A percentile compares a stretch with the other conserved stretches of the same genome.
These are phyloP conservation scores for Conomelus anceps DNA, from an alignment of 2,888 invertebrate genomes.

Conservation along the genomic window DNA sequence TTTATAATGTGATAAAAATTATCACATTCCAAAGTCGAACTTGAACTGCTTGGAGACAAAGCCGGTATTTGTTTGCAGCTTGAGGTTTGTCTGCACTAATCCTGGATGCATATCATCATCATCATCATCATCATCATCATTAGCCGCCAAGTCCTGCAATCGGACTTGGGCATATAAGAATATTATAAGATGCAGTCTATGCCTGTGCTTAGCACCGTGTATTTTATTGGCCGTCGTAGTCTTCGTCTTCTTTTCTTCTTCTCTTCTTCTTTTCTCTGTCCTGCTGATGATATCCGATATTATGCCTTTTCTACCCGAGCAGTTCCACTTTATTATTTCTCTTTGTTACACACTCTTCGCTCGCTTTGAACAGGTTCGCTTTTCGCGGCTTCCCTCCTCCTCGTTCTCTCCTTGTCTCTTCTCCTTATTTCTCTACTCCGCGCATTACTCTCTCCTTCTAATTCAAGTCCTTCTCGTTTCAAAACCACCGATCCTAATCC, in stretches of 20 bases:
- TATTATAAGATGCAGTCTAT: neutral
- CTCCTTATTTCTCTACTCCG: neutral
- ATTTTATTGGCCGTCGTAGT: neutral
- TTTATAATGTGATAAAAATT: neutral
- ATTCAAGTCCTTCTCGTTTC: neutral
- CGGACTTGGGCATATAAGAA: neutral
- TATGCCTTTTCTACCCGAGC: neutral
- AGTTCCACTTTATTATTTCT: neutral
- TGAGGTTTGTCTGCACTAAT: neutral
- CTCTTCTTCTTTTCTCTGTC: neutral
- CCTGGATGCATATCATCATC: neutral
- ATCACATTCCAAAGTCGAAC: neutral
- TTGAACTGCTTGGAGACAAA: neutral
- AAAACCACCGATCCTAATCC: neutral
- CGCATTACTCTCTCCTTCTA: neutral
- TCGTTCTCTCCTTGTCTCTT: neutral
- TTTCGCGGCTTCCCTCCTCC: neutral
- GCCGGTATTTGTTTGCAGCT: neutral
- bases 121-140: neutral
- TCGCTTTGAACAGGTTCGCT: neutral
- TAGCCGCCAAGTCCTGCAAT: neutral
- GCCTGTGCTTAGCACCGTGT: neutral
- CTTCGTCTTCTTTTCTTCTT: neutral
- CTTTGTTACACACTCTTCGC: neutral
- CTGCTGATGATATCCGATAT: neutral